Percentiles rank a stretch among this genome's conserved stretches.
phyloP scores from a whole-genome alignment of 2,888 invertebrate species.

The Dryobota labecula region DNA sequence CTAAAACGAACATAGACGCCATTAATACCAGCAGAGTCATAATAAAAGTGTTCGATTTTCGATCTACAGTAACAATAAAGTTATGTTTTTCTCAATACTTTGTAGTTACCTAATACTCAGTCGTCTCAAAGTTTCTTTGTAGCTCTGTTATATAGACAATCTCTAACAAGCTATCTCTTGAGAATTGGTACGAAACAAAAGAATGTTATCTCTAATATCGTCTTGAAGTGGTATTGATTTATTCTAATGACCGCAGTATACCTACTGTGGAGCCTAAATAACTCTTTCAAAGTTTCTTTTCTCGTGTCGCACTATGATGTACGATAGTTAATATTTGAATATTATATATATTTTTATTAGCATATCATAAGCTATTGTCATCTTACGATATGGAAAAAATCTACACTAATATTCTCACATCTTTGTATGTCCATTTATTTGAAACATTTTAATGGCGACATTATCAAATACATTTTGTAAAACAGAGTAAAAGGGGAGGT shows the following conservation, averaged over 20 bases:
- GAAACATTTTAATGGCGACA: too few species aligned
- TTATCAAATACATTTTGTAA: background rate
- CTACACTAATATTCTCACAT: background rate
- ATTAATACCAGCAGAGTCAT: background rate
- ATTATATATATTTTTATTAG: too few species aligned
- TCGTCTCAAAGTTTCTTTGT: background rate
- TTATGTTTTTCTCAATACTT: background rate
- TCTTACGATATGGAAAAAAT: background rate
- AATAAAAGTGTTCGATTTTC: background rate
- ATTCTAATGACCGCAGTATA: background rate
- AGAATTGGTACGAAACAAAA: background rate
- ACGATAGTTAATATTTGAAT: too few species aligned
- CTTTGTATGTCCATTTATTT: background rate
- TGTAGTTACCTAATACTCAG: too few species aligned
- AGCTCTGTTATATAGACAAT: background rate
- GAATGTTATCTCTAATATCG: background rate
- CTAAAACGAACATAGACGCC: background rate
- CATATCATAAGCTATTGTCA: background rate
- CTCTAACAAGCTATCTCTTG: conserved; percentile 4
- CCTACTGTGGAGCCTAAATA: background rate
- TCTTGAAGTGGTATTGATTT: conserved; percentile 8
- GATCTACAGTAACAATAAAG: background rate
- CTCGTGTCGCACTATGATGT: background rate
- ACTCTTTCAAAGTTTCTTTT: background rate
- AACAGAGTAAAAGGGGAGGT: background rate